Conservation (phyloP, 2,797 vertebrate genomes). For the Staurois parvus region DNA sequence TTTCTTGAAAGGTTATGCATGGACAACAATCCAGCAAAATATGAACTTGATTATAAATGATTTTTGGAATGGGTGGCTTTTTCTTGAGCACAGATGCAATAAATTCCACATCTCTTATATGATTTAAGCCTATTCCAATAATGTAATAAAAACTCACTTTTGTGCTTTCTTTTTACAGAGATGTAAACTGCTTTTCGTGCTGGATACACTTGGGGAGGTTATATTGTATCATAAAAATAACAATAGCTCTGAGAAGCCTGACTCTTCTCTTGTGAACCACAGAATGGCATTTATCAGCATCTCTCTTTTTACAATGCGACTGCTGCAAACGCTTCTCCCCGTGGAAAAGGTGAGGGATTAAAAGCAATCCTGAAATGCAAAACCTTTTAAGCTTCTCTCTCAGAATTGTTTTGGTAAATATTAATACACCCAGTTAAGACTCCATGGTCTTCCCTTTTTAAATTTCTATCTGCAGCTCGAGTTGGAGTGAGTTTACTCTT, state of each 20-base stretch:
- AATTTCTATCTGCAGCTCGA: constrained; percentile 3
- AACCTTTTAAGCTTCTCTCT: constrained; percentile 48
- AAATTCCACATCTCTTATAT: constrained; percentile 14
- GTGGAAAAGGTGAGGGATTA: constrained; percentile 86
- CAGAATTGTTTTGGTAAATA: constrained; percentile 52
- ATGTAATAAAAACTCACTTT: constrained; percentile 20
- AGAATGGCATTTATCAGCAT: constrained; percentile 86
- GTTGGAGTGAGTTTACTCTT: not conserved
- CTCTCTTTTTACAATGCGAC: constrained; percentile 83
- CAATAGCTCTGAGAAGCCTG: constrained; percentile 73
- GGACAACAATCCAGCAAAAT: constrained; percentile 18
- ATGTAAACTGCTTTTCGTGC: constrained; percentile 82
- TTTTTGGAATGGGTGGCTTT: constrained; percentile 3
- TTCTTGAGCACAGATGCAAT: constrained; percentile 2
- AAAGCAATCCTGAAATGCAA: constrained; percentile 42
- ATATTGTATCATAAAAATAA: constrained; percentile 82
- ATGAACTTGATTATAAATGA: constrained; percentile 39
- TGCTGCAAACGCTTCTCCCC: constrained; percentile 89
- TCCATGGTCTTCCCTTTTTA: constrained; percentile 16
- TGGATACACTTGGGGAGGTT: constrained; percentile 87
- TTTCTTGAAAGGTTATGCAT: constrained; percentile 45
- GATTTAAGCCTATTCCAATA: constrained; percentile 49
- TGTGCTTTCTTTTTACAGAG: constrained; percentile 77
- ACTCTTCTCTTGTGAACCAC: constrained; percentile 80
- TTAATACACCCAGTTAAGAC: constrained; percentile 32